A percentile compares a stretch with the other conserved stretches of the same genome.
Evolutionary conservation across 2,888 invertebrate genomes (phyloP).

Genomic region (Rotaria macrura): DNA sequence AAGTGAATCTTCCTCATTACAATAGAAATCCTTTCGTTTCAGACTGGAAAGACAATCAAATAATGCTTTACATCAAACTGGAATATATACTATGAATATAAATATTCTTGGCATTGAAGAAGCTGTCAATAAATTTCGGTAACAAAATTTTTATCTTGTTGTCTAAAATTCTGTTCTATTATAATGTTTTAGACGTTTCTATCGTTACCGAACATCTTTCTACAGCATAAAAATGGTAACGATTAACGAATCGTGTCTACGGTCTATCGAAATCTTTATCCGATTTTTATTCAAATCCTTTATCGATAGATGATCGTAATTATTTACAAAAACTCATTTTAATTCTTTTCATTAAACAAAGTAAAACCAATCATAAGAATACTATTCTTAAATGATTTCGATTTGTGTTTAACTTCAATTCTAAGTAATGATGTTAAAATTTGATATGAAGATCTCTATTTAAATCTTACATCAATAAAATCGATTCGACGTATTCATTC

Average conservation of each 20-base stretch:
- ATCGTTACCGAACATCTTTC: background rate
- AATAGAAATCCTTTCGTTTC: background rate
- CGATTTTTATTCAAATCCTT: background rate
- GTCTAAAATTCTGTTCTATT: background rate
- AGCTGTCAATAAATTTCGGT: background rate
- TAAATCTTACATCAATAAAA: background rate
- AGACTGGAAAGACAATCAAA: background rate
- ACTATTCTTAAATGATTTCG: no score
- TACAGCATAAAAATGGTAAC: background rate
- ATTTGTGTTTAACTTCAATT: background rate
- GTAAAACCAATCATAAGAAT: background rate
- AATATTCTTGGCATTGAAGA: background rate
- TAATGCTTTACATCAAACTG: conserved; percentile 6
- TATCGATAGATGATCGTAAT: background rate
- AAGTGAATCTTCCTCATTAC: no score
- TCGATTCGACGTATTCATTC: background rate
- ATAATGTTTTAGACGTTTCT: background rate
- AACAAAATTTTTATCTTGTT: background rate
- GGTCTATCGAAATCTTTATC: background rate
- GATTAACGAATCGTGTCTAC: background rate
- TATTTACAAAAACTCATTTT: background rate
- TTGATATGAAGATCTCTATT: background rate
- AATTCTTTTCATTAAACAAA: background rate
- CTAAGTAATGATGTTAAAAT: background rate
- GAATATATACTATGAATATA: background rate